Conservation (phyloP, 2,888 invertebrate species). For the Operophtera brumata region DNA sequence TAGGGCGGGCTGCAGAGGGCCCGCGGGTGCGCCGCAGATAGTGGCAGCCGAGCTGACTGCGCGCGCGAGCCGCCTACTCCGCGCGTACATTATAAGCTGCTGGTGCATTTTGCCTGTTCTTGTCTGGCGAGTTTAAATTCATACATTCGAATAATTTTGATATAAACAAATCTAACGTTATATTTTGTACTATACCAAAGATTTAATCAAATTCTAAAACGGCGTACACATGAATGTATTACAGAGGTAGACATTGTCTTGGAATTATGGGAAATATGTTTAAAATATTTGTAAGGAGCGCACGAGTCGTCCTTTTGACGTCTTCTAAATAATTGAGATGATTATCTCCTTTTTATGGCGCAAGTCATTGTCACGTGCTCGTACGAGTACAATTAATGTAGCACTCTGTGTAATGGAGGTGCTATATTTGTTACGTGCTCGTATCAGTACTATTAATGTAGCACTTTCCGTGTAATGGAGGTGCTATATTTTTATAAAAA, state of each 20-base stretch:
- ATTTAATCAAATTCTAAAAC: slow-evolving; percentile 50
- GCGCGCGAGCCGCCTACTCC: neutral
- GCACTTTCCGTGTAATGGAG: slow-evolving; percentile 11
- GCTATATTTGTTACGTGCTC: slow-evolving; percentile 23
- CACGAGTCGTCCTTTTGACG: slow-evolving; percentile 20
- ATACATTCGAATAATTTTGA: slow-evolving; percentile 32
- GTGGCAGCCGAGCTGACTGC: too few relatives aligned
- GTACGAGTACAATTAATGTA: neutral
- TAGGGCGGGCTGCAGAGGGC: neutral
- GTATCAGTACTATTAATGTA: neutral
- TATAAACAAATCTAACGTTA: slow-evolving; percentile 32
- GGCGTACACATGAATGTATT: slow-evolving; percentile 34
- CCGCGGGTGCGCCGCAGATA: neutral
- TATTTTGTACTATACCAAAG: slow-evolving; percentile 53
- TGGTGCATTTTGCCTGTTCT: slow-evolving; percentile 21
- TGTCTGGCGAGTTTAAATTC: slow-evolving; percentile 21
- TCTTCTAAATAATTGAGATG: slow-evolving; percentile 23
- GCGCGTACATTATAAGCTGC: neutral
- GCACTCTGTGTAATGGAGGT: slow-evolving; percentile 13
- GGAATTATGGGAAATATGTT: slow-evolving; percentile 15
- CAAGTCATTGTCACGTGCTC: slow-evolving; percentile 13
- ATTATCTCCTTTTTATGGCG: slow-evolving; percentile 19
- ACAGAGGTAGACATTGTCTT: slow-evolving; percentile 30
- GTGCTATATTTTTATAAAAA: slow-evolving; percentile 32
- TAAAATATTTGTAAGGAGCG: slow-evolving; percentile 18